Percentiles rank a stretch among this genome's conserved stretches.
These are phyloP conservation scores for Dynastes maya DNA, from an alignment of 2,888 invertebrate genomes.

Conservation along the genomic window DNA sequence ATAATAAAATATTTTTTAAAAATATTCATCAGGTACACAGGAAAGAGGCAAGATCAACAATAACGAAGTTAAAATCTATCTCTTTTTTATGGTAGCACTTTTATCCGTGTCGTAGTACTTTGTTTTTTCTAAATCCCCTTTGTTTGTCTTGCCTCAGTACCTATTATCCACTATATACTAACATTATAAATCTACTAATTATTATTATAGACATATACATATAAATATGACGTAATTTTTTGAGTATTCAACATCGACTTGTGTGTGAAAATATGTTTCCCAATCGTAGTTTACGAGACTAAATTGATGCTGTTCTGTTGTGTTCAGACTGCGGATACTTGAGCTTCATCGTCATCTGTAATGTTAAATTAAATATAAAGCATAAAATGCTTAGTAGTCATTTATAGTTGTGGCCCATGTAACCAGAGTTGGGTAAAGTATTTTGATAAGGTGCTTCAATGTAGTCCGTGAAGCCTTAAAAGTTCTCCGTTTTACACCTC, in stretches of 20 bases:
- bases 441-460: no score
- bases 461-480: no score
- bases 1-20: slow-evolving; percentile 9
- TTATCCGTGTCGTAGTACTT: not conserved
- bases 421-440: no score
- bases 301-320: not conserved
- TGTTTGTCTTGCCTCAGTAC: slow-evolving; percentile 51
- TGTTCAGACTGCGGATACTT: slow-evolving; percentile 76
- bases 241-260: slow-evolving; percentile 35
- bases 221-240: not conserved
- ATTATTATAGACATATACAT: slow-evolving; percentile 5
- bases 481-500: no score
- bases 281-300: slow-evolving; percentile 7
- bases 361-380: slow-evolving; percentile 22
- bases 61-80: no score
- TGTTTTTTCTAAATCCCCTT: not conserved
- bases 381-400: no score
- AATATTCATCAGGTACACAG: slow-evolving; percentile 53
- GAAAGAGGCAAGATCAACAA: slow-evolving; percentile 46
- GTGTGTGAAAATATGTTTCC: slow-evolving; percentile 29
- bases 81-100: no score
- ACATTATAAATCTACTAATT: slow-evolving; percentile 3
- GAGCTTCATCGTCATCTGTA: slow-evolving; percentile 79
- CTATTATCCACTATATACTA: slow-evolving; percentile 21
- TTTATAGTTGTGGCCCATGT: no score